Conservation (phyloP, 2,888 invertebrate species). For the Drosophila glabriapex region DNA sequence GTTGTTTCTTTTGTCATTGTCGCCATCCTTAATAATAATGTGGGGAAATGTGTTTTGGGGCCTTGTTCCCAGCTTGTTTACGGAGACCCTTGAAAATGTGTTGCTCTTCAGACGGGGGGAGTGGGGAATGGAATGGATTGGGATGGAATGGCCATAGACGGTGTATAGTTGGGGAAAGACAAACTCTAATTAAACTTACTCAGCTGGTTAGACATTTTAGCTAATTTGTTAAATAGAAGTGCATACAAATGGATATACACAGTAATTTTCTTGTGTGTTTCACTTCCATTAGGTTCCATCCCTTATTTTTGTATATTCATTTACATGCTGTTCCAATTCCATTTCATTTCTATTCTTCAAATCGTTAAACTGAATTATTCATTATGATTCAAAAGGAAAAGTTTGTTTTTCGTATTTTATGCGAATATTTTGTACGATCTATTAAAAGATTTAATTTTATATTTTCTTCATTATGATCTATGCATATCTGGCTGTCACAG, state of each 20-base stretch:
- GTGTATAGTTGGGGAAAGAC: background rate
- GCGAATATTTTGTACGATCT: background rate
- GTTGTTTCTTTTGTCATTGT: constrained; percentile 65
- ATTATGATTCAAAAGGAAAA: background rate
- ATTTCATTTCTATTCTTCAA: background rate
- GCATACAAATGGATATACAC: background rate
- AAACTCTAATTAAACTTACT: background rate
- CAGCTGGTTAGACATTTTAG: background rate
- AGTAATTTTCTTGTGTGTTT: background rate
- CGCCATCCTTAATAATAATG: constrained; percentile 63
- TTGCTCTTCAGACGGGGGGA: background rate
- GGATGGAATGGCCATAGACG: background rate
- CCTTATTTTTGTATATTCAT: background rate
- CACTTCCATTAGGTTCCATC: background rate
- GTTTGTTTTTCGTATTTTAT: background rate
- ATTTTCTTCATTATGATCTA: background rate
- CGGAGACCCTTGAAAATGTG: constrained; percentile 18
- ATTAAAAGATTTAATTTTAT: background rate
- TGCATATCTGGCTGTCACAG: background rate
- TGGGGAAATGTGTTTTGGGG: constrained; percentile 43
- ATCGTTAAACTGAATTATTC: background rate
- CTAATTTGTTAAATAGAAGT: constrained; percentile 1
- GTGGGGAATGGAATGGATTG: background rate
- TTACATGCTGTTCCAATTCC: background rate
- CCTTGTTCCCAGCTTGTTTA: constrained; percentile 67